phyloP scores from a whole-genome alignment of 2,797 vertebrate genomes.

The Florisuga fusca region DNA sequence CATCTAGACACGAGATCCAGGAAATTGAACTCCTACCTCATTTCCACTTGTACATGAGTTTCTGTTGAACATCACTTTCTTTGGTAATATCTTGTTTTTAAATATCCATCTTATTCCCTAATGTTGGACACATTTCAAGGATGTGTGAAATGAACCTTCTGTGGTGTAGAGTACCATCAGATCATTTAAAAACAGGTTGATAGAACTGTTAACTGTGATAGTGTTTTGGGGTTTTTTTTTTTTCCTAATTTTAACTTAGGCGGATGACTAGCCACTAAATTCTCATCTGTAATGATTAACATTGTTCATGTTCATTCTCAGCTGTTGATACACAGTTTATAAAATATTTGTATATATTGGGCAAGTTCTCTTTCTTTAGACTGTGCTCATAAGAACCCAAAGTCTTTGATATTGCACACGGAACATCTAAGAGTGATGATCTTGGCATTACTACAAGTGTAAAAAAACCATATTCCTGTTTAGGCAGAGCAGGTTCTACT shows the following conservation, averaged over 20 bases:
- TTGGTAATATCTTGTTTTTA: neutral
- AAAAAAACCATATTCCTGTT: conserved; percentile 44
- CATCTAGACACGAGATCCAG: neutral
- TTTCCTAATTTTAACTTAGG: neutral
- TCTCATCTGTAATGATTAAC: neutral
- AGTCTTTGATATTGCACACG: neutral
- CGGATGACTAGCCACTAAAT: neutral
- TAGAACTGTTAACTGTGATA: neutral
- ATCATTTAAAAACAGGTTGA: neutral
- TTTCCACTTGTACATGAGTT: neutral
- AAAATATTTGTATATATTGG: neutral
- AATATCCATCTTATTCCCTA: neutral
- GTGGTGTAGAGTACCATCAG: neutral
- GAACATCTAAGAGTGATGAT: neutral
- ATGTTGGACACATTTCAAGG: neutral
- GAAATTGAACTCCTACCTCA: neutral
- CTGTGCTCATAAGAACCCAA: neutral
- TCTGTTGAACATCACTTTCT: neutral
- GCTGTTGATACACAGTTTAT: neutral
- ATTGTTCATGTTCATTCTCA: neutral
- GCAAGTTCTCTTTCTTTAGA: neutral
- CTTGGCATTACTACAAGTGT: neutral
- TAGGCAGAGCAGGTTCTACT: conserved; percentile 26
- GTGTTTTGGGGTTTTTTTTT: no score
- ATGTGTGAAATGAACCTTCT: conserved; percentile 35